phyloP scores from a whole-genome alignment of 92 coral and sea anemone species.

The Porites rus region DNA sequence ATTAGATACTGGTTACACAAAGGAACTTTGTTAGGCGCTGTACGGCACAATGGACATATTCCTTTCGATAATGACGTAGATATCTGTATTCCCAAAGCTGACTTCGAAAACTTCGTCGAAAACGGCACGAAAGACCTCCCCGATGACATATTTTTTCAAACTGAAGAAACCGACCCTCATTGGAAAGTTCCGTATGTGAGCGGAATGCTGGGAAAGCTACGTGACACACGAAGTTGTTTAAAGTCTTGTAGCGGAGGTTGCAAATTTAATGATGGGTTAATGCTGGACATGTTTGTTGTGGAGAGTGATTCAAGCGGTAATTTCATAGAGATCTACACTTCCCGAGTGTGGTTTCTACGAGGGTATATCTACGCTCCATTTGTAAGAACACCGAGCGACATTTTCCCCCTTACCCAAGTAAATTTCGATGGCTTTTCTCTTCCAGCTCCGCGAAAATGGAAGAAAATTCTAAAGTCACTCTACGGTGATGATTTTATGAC shows the following conservation, averaged over 20 bases:
- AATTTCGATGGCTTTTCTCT: slow-evolving; percentile 58
- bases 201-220: slow-evolving; percentile 40
- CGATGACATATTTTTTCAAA: slow-evolving; percentile 51
- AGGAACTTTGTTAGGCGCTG: slow-evolving; percentile 59
- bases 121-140: slow-evolving; percentile 41
- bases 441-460: slow-evolving; percentile 60
- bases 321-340: slow-evolving; percentile 43
- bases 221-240: slow-evolving; percentile 49
- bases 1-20: slow-evolving; percentile 49
- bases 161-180: slow-evolving; percentile 48
- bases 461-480: slow-evolving; percentile 7
- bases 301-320: slow-evolving; percentile 30
- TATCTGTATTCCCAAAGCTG: slow-evolving; percentile 29
- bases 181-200: slow-evolving; percentile 25
- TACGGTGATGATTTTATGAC: slow-evolving; percentile 48
- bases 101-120: slow-evolving; percentile 30
- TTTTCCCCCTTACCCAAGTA: slow-evolving; percentile 45
- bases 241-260: slow-evolving; percentile 7
- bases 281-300: slow-evolving; percentile 40
- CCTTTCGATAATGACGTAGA: slow-evolving; percentile 62
- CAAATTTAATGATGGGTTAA: slow-evolving; percentile 44
- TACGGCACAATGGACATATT: slow-evolving; percentile 45
- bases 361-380: slow-evolving; percentile 38
- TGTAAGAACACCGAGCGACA: slow-evolving; percentile 18
- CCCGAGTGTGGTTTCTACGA: slow-evolving; percentile 8